phyloP scores from a whole-genome alignment of 2,113 vertebrate genomes.

The Nothocercus nigrocapillus region DNA sequence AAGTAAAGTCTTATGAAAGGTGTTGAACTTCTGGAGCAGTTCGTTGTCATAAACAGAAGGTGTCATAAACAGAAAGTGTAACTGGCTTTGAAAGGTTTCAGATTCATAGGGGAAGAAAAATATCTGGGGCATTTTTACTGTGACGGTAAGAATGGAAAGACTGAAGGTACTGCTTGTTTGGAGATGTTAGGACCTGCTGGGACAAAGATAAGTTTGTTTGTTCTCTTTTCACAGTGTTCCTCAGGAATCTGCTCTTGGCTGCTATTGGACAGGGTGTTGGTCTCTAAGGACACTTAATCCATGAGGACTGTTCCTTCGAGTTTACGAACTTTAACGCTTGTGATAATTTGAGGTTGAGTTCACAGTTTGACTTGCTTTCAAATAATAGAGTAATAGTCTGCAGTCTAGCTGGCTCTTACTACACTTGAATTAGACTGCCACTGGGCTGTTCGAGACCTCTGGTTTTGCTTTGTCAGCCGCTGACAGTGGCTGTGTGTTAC shows the following conservation, averaged over 20 bases:
- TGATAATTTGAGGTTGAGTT: neutral
- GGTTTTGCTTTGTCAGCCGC: neutral
- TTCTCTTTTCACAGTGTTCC: neutral
- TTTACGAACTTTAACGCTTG: neutral
- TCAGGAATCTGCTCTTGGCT: neutral
- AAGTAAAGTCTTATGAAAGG: neutral
- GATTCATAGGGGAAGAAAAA: neutral
- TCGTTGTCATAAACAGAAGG: neutral
- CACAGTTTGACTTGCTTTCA: neutral
- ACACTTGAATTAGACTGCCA: neutral
- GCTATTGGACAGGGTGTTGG: neutral
- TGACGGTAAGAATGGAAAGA: neutral
- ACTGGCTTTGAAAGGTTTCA: neutral
- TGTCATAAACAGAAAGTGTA: neutral
- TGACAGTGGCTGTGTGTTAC: neutral
- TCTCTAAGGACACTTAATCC: neutral
- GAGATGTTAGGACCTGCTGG: neutral
- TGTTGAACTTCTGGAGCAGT: neutral
- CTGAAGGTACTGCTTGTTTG: neutral
- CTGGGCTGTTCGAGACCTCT: neutral
- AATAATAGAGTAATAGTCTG: neutral
- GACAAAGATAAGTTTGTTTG: neutral
- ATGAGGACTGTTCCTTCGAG: neutral
- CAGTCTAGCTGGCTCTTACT: neutral
- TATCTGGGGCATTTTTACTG: neutral